Conservation (phyloP, 2,797 vertebrate species). For the Falco berigora region DNA sequence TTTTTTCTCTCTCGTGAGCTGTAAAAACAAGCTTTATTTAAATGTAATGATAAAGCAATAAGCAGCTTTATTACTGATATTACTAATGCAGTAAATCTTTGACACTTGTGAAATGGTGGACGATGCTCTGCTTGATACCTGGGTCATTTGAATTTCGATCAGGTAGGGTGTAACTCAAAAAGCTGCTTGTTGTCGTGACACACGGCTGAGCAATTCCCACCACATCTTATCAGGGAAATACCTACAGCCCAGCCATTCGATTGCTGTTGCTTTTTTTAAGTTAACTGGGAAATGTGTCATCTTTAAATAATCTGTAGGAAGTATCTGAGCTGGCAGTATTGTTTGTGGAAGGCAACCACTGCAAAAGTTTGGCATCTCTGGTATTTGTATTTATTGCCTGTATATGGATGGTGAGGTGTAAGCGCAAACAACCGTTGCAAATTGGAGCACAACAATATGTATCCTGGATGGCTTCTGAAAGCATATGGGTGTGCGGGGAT, state of each 20-base stretch:
- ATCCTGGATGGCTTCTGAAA: not conserved
- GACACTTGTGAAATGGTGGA: not conserved
- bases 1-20: not conserved
- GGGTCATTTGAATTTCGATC: not conserved
- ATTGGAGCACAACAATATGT: rapidly evolving
- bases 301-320: constrained; percentile 6
- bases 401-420: not conserved
- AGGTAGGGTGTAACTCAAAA: not conserved
- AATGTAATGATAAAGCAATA: not conserved
- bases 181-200: not conserved
- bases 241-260: not conserved
- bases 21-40: not conserved
- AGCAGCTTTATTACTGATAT: not conserved
- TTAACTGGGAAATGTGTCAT: constrained; percentile 13
- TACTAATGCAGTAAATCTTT: not conserved
- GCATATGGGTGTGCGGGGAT: not conserved
- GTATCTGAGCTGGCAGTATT: not conserved
- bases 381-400: not conserved
- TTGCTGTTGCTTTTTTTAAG: not conserved
- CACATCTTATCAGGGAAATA: not conserved
- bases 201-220: not conserved
- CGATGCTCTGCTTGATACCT: not conserved
- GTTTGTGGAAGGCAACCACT: not conserved
- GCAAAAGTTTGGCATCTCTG: not conserved
- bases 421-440: rapidly evolving